Evolutionary conservation across 2,888 invertebrate genomes (phyloP).

Genomic region (Drosophila heteroneura): DNA sequence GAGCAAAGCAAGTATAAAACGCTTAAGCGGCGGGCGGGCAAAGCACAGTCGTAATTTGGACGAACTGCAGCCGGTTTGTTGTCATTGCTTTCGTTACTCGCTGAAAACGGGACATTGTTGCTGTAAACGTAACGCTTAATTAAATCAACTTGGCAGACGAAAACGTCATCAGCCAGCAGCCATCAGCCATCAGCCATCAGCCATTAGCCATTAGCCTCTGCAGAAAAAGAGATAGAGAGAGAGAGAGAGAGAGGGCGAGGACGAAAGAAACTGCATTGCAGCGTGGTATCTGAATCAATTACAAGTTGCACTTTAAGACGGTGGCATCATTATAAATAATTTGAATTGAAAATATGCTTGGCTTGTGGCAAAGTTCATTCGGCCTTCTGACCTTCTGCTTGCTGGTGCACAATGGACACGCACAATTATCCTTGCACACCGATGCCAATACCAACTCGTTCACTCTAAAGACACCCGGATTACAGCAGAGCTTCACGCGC

Average conservation of each 20-base stretch:
- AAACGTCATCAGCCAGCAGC: neutral
- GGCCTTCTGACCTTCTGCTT: constrained; percentile 36
- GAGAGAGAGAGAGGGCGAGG: neutral
- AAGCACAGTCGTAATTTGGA: constrained; percentile 57
- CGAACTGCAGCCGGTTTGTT: constrained; percentile 38
- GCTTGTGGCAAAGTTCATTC: constrained; percentile 7
- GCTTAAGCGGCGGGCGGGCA: constrained; percentile 40
- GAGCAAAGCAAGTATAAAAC: constrained; percentile 58
- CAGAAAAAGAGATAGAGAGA: too few relatives aligned
- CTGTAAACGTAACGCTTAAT: constrained; percentile 35
- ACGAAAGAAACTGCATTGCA: constrained; percentile 4
- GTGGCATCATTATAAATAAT: constrained; percentile 29
- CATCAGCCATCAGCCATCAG: neutral
- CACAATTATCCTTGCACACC: constrained; percentile 83
- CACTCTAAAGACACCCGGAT: constrained; percentile 83
- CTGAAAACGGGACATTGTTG: constrained; percentile 16
- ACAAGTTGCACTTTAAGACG: constrained; percentile 39
- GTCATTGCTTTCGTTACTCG: neutral
- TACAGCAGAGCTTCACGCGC: constrained; percentile 84
- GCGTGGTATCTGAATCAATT: constrained; percentile 45
- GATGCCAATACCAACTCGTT: constrained; percentile 84
- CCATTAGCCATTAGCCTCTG: neutral
- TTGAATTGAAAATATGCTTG: constrained; percentile 36
- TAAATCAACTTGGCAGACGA: constrained; percentile 14
- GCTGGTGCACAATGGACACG: constrained; percentile 56